phyloP scores from a whole-genome alignment of 2,888 invertebrate species.

The Dusona sp. region DNA sequence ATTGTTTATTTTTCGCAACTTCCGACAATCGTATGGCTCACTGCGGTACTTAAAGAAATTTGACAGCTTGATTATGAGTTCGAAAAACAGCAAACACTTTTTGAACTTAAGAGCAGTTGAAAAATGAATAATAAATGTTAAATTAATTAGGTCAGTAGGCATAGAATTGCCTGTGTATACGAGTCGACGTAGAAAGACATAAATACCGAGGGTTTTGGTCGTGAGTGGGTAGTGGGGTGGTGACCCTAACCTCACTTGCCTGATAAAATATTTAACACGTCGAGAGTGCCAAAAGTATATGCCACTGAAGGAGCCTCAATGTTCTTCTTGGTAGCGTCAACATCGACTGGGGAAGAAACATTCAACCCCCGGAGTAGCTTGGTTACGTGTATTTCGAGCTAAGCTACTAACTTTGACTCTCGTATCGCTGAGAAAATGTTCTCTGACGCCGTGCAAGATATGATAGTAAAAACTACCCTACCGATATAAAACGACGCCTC shows the following conservation, averaged over 20 bases:
- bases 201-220: slow-evolving; percentile 28
- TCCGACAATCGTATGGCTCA: background rate
- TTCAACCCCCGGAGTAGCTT: slow-evolving; percentile 34
- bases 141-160: background rate
- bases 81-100: background rate
- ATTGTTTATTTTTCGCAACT: background rate
- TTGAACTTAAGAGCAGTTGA: background rate
- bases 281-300: slow-evolving; percentile 59
- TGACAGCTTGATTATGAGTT: background rate
- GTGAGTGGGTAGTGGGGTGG: background rate
- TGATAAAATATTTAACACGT: slow-evolving; percentile 68
- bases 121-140: background rate
- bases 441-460: background rate
- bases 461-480: background rate
- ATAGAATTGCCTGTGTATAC: background rate
- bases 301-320: slow-evolving; percentile 22
- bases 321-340: slow-evolving; percentile 25
- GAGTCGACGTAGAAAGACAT: slow-evolving; percentile 13
- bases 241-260: slow-evolving; percentile 45
- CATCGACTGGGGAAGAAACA: slow-evolving; percentile 23
- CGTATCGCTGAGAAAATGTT: slow-evolving; percentile 10
- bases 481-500: background rate
- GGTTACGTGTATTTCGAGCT: slow-evolving; percentile 7
- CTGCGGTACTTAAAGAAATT: background rate
- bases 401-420: slow-evolving; percentile 3